Percentiles rank a stretch among this genome's conserved stretches.
These are phyloP conservation scores for Cygnus atratus DNA, from an alignment of 2,113 vertebrate species.

Conservation along the genomic window DNA sequence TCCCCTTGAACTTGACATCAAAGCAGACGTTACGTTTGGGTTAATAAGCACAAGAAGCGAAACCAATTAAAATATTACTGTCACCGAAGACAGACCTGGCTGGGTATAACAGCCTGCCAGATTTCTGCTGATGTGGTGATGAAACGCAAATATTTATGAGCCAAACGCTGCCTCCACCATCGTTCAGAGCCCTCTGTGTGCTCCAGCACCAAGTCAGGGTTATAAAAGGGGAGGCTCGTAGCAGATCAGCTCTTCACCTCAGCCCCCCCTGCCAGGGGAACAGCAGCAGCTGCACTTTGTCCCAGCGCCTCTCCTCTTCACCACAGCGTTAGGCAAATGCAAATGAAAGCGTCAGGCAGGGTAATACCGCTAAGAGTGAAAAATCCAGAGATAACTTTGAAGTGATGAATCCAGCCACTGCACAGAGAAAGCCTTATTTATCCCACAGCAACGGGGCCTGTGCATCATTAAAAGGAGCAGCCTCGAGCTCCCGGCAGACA, in stretches of 20 bases:
- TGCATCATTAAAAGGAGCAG: neutral
- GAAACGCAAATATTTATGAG: constrained; percentile 74
- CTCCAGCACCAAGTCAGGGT: neutral
- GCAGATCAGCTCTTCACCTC: neutral
- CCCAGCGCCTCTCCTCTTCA: neutral
- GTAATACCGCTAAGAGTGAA: neutral
- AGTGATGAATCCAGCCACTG: neutral
- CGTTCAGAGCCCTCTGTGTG: constrained; percentile 14
- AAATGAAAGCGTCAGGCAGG: neutral
- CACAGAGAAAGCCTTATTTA: neutral
- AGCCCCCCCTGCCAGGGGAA: neutral
- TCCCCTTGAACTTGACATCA: constrained; percentile 53
- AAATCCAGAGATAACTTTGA: neutral
- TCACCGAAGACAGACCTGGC: constrained; percentile 53
- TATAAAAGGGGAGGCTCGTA: neutral
- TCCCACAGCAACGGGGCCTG: neutral
- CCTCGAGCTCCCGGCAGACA: neutral
- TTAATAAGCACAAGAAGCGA: constrained; percentile 68
- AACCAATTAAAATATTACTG: constrained; percentile 72
- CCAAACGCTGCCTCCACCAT: neutral
- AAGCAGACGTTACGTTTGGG: constrained; percentile 54
- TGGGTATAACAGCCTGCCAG: constrained; percentile 42
- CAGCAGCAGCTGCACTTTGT: neutral
- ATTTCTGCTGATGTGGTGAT: constrained; percentile 47
- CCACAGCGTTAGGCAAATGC: neutral